These are phyloP conservation scores for Eumeta japonica DNA, from an alignment of 1,140 invertebrate species.

Conservation along the genomic window DNA sequence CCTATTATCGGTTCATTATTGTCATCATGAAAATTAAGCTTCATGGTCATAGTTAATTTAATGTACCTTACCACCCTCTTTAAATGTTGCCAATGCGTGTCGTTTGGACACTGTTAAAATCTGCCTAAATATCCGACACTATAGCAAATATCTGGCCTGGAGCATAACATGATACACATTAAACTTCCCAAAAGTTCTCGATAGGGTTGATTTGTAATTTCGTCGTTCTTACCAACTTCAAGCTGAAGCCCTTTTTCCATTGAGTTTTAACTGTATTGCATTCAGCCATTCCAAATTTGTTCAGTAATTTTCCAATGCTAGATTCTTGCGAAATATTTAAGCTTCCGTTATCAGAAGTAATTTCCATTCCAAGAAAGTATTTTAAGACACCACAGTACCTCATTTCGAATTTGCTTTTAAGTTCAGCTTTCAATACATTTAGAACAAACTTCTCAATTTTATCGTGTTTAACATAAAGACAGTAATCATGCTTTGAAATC, in stretches of 20 bases:
- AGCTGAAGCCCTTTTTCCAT: neutral
- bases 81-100: conserved; percentile 16
- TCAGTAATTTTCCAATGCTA: conserved; percentile 1
- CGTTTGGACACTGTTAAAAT: conserved; percentile 18
- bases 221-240: neutral
- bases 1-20: conserved; percentile 3
- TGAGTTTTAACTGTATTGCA: conserved; percentile 1
- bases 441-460: conserved; percentile 2
- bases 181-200: conserved; percentile 19
- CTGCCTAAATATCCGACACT: conserved; percentile 20
- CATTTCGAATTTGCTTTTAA: conserved; percentile 8
- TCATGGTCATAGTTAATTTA: conserved; percentile 15
- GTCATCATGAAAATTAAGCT: conserved; percentile 8
- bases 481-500: conserved; percentile 20
- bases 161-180: conserved; percentile 22
- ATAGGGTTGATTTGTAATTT: conserved; percentile 8
- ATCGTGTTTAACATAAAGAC: conserved; percentile 20
- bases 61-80: conserved; percentile 28
- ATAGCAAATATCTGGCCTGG: conserved; percentile 22
- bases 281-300: conserved; percentile 1
- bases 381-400: neutral
- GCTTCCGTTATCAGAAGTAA: neutral
- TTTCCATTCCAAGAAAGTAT: neutral
- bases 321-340: neutral
- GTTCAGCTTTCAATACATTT: neutral